Conservation (phyloP, 1,140 invertebrate genomes). For the Bicyclus anynana region DNA sequence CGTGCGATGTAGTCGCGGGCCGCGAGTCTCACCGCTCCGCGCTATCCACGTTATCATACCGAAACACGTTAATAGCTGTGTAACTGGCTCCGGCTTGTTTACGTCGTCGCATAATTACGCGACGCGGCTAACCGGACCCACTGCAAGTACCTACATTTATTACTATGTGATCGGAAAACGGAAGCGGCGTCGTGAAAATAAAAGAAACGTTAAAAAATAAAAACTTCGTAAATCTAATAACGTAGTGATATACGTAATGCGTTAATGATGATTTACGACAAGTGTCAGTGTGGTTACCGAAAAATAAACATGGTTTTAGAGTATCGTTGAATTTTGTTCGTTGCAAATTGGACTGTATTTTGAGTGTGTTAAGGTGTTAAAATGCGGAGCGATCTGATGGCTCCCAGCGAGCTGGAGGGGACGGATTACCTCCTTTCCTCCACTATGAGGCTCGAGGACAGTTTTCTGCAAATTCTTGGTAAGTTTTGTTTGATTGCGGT, state of each 20-base stretch:
- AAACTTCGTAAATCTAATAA: too few species aligned
- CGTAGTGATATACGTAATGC: too few species aligned
- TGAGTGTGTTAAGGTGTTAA: slow-evolving; percentile 38
- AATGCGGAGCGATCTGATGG: slow-evolving; percentile 74
- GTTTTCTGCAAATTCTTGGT: slow-evolving; percentile 79
- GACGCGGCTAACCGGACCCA: slow-evolving; percentile 18
- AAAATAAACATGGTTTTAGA: slow-evolving; percentile 9
- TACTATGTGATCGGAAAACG: background rate
- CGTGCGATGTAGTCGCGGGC: background rate
- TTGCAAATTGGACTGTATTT: slow-evolving; percentile 38
- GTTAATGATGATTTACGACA: background rate
- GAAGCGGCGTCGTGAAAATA: background rate
- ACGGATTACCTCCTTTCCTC: slow-evolving; percentile 80
- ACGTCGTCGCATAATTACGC: slow-evolving; percentile 33
- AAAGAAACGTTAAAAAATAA: too few species aligned
- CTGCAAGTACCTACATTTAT: background rate
- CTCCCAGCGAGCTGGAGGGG: slow-evolving; percentile 78
- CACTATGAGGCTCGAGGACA: slow-evolving; percentile 78
- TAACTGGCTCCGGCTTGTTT: slow-evolving; percentile 46
- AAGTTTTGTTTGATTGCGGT: slow-evolving; percentile 32
- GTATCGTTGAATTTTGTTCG: background rate
- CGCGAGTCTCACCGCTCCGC: slow-evolving; percentile 6
- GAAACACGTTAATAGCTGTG: slow-evolving; percentile 34
- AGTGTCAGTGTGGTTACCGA: slow-evolving; percentile 13
- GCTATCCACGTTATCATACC: slow-evolving; percentile 26